Percentiles rank a stretch among this genome's conserved stretches.
phyloP scores from a whole-genome alignment of 1,140 invertebrate genomes.

The Brachionus paranguensis region DNA sequence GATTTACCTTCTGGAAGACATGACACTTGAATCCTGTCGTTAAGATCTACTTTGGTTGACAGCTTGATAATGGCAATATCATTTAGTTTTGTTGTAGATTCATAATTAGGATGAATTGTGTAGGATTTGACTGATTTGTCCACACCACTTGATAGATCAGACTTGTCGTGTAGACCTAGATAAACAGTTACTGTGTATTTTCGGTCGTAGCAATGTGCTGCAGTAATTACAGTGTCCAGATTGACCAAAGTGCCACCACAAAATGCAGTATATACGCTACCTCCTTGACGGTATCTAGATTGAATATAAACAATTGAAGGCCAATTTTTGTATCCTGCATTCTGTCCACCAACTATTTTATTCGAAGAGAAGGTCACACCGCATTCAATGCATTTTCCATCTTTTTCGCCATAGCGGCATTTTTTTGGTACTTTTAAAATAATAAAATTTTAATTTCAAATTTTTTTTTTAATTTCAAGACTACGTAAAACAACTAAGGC shows the following conservation, averaged over 20 bases:
- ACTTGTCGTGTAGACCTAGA: neutral
- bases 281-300: neutral
- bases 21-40: neutral
- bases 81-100: neutral
- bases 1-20: neutral
- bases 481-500: neutral
- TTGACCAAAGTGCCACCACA: conserved; percentile 72
- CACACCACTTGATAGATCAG: neutral
- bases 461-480: neutral
- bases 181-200: neutral
- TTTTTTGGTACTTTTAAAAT: neutral
- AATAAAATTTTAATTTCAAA: no score
- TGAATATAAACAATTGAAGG: neutral
- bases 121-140: neutral
- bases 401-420: neutral
- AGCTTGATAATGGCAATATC: neutral
- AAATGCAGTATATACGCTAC: neutral
- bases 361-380: neutral
- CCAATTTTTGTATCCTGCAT: neutral
- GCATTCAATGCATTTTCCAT: neutral
- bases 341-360: conserved; percentile 16
- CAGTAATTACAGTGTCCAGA: conserved; percentile 66
- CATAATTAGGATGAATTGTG: neutral
- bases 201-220: conserved; percentile 63
- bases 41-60: neutral